Evolutionary conservation across 92 coral and sea anemone species (phyloP), one percentile per base, ranked within the genome.

Genomic region (Anthopleura xanthogrammica): DNA sequence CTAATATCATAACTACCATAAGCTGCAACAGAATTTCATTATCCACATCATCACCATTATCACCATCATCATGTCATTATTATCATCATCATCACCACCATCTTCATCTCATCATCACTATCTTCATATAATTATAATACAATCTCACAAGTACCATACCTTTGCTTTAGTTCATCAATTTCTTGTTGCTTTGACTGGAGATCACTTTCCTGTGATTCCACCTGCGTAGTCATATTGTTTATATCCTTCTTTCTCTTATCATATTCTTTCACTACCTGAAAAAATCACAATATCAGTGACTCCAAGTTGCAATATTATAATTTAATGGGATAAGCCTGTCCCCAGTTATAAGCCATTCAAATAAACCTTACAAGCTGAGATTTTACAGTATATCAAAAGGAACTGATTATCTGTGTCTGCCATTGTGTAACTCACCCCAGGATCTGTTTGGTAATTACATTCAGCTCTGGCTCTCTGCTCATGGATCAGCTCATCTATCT

Each of bases 391-490:
- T 46, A 46, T 46, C 9, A 46, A 46, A 46, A 46, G 50, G 3
- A 9, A 46, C 9, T 9, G 50, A 46, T 46, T 5, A 46, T 46
- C 50, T 46, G 50, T 46, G 12, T 46, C 11, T 23, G 16, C 14
- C 19, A 1, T 16, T 77, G 5, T 60, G 17, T 62, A 5, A 58
- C 84, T 22, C 87, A 95, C 98, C 93, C 91, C 89, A 58, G 98
- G 98, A 54, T 94, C 90, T n/a, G 98, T 95, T 83, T 88, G 96
- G 52, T 95, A 94, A 72, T 94, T 95, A 70, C 98, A 95, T 57
- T 95, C 98, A 17, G 97, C 97, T 80, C 95, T 91, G 8, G 98
- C 99, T 78, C 90, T 82, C 91, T 94, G 97, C 65, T 91, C 95
- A 83, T 96, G 97, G 64, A 96, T 96, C 95, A 90, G 86, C 77